phyloP scores from a whole-genome alignment of 2,797 vertebrate genomes.

The Bovichtus diacanthus region DNA sequence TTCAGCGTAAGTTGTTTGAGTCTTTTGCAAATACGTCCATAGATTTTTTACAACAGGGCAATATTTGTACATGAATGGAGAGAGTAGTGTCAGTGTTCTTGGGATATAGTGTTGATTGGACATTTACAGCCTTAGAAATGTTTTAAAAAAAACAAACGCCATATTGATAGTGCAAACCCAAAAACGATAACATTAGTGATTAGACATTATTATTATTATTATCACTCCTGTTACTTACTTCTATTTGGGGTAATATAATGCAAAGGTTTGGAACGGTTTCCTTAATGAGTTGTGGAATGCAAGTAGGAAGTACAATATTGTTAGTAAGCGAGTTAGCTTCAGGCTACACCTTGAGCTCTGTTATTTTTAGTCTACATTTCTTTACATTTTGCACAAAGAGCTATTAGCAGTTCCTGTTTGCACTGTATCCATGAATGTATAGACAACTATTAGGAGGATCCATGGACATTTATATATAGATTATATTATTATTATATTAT shows the following conservation, averaged over 20 bases:
- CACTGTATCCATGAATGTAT: too few relatives aligned
- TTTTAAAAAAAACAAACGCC: too few relatives aligned
- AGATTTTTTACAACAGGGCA: background rate
- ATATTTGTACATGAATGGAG: background rate
- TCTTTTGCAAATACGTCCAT: background rate
- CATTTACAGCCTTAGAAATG: background rate
- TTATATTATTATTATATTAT: too few relatives aligned
- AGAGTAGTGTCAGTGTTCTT: background rate
- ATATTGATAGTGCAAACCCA: background rate
- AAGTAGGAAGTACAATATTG: background rate
- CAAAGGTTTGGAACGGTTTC: background rate
- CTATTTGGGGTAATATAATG: background rate
- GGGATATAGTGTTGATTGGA: background rate
- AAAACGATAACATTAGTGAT: background rate
- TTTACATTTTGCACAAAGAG: too few relatives aligned
- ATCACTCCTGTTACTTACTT: background rate
- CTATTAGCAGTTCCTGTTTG: too few relatives aligned
- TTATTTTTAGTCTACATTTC: too few relatives aligned
- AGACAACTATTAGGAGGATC: too few relatives aligned
- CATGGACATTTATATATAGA: rapidly evolving
- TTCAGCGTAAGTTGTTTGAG: background rate
- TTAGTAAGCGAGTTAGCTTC: background rate
- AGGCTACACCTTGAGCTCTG: background rate
- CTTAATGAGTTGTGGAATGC: background rate
- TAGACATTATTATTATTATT: too few relatives aligned